Conservation (phyloP, 37 sponge, comb jelly and placozoan genomes). For the Oopsacas minuta region DNA sequence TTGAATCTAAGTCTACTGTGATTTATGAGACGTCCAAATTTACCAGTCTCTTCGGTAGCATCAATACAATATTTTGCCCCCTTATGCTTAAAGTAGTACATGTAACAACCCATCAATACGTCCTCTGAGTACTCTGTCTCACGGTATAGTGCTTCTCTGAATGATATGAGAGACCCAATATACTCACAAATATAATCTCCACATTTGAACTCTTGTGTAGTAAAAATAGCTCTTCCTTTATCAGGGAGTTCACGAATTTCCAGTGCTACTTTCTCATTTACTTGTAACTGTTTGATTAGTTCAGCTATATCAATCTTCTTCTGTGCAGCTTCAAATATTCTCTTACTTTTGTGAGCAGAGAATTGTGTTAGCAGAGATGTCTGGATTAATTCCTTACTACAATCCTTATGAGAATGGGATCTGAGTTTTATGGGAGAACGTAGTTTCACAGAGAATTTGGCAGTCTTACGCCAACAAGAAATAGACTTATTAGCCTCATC, state of each 20-base stretch:
- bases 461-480: background rate
- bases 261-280: background rate
- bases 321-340: background rate
- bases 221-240: constrained; percentile 74
- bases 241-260: constrained; percentile 19
- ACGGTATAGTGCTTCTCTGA: constrained; percentile 43
- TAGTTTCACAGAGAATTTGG: background rate
- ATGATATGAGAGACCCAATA: constrained; percentile 56
- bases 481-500: background rate
- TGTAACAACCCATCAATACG: constrained; percentile 69
- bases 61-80: constrained; percentile 57
- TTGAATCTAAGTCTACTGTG: constrained; percentile 54
- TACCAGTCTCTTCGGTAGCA: constrained; percentile 65
- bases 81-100: constrained; percentile 83
- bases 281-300: background rate
- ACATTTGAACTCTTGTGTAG: constrained; percentile 40
- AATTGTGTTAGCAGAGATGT: background rate
- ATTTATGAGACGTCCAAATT: constrained; percentile 68
- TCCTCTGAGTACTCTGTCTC: constrained; percentile 59
- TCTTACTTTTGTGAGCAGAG: background rate
- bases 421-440: background rate
- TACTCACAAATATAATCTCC: constrained; percentile 81
- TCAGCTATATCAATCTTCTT: background rate
- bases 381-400: background rate
- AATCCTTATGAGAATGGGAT: background rate